Base-by-base conservation (phyloP, 2,888 invertebrate genomes). In the Oxytorus armatus region DNA sequence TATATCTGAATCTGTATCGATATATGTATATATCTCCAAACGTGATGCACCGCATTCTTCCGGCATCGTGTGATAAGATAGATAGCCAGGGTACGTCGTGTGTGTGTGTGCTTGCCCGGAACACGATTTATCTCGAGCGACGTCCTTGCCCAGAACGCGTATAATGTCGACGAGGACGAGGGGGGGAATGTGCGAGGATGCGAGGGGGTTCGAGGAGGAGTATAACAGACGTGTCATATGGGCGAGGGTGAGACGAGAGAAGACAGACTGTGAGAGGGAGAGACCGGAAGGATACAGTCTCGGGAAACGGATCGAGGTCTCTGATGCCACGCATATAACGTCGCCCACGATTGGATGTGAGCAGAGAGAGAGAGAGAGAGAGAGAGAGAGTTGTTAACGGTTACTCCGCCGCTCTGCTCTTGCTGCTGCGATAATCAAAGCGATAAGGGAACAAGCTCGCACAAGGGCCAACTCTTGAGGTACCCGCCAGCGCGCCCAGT, bases 391-490 rank as follows among this genome's bases (percentile, higher is more conserved):
- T 14, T 25, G 55, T 5, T n/a, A 47, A 23, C n/a, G n/a, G 47
- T 16, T 55, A 8, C 18, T 55, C 57, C 53, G 51, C 33, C 47
- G 66, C 51, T 66, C 59, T 55, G 66, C 51, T 66, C 59, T 36
- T 61, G 66, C 59, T 47, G 61, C 81, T 86, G 84, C n/a, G 87
- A 87, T 87, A 85, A 87, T 82, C 87, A 78, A 79, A 76, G 85
- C 85, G 86, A 87, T 87, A 87, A 86, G 84, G 84, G 61, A 66
- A 68, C 78, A 61, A 61, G 66, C 68, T 66, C 44, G 66, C 51
- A 66, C 77, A 23, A n/a, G 72, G 66, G 11, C 42, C 73, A 53
- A 73, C 59, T 44, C 61, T 53, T 14, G 73, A 73, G 51, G 59
- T 68, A 23, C 57, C 66, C 72, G 33, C 53, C 57, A 21, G 57